Evolutionary conservation across 1,140 invertebrate genomes (phyloP).

Genomic region (Neoseiulus cucumeris): DNA sequence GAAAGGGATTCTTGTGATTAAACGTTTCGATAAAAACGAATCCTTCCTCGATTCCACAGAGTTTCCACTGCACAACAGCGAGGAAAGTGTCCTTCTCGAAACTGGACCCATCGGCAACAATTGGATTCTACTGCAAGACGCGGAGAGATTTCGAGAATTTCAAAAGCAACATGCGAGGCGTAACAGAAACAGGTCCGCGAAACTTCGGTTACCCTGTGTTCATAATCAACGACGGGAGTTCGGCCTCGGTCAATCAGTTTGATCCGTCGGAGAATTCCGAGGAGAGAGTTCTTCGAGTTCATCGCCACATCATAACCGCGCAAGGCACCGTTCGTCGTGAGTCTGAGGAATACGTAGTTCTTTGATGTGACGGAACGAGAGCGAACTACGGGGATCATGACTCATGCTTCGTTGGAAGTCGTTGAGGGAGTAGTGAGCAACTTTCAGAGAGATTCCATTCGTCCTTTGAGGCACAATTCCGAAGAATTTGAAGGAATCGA

Average conservation of each 20-base stretch:
- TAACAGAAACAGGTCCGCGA: background rate
- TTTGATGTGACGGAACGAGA: background rate
- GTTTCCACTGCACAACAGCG: conserved; percentile 68
- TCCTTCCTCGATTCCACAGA: conserved; percentile 26
- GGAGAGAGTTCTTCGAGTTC: background rate
- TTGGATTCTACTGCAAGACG: conserved; percentile 63
- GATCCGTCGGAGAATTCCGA: background rate
- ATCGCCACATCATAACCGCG: background rate
- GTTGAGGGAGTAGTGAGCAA: no score
- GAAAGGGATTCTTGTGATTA: no score
- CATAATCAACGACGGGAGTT: background rate
- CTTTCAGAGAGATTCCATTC: no score
- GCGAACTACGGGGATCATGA: background rate
- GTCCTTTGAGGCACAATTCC: no score
- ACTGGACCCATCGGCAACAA: conserved; percentile 79
- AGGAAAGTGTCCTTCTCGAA: conserved; percentile 61
- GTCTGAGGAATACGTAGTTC: background rate
- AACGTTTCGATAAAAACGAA: no score
- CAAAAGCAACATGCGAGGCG: conserved; percentile 38
- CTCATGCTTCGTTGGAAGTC: no score
- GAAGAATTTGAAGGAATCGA: no score
- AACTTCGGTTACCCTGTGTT: background rate
- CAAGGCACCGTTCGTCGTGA: background rate
- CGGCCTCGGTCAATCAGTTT: background rate
- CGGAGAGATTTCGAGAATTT: conserved; percentile 55